Conservation (phyloP, 2,888 invertebrate species). For the Erebia aethiops region DNA sequence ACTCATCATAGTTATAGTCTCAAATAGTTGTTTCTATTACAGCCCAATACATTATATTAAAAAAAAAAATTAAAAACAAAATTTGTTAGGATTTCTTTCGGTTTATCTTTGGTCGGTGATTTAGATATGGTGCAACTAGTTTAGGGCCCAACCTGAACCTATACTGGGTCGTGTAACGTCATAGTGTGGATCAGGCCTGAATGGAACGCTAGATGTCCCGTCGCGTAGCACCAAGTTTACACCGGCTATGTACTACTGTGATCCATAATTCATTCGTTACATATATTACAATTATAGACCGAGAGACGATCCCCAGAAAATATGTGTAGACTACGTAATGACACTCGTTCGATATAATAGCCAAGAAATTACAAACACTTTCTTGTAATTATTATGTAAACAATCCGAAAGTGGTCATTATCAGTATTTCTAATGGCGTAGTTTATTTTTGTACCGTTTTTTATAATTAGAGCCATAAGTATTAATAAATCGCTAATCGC, state of each 20-base stretch:
- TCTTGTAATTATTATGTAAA: not conserved
- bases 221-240: constrained; percentile 61
- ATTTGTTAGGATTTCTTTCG: too few species aligned
- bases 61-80: too few species aligned
- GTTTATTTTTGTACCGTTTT: not conserved
- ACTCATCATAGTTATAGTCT: too few species aligned
- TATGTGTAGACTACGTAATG: not conserved
- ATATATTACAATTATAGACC: constrained; percentile 69
- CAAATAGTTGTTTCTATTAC: too few species aligned
- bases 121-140: not conserved
- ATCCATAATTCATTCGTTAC: constrained; percentile 74
- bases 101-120: too few species aligned
- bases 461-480: not conserved
- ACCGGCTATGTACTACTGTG: constrained; percentile 60
- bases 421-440: not conserved
- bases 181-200: constrained; percentile 42
- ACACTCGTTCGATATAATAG: not conserved
- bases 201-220: constrained; percentile 53
- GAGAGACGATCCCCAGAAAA: constrained; percentile 14
- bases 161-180: not conserved
- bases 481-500: too few species aligned
- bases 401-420: not conserved
- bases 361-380: not conserved
- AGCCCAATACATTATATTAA: too few species aligned
- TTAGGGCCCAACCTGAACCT: not conserved